Conservation (phyloP, 2,113 vertebrate genomes). For the Indicator maculatus region DNA sequence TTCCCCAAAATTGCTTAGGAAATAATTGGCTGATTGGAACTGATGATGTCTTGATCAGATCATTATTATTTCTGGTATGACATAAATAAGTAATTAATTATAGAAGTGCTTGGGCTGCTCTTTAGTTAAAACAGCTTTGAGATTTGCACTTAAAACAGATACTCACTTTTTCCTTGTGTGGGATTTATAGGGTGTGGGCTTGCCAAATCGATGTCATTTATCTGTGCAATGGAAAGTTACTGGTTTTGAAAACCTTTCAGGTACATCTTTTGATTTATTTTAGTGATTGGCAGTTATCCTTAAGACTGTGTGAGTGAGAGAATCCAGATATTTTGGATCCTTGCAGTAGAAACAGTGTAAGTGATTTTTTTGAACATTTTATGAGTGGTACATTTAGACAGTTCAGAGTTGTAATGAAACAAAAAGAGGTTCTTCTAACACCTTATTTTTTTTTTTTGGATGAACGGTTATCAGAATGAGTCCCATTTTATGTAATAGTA, state of each 20-base stretch:
- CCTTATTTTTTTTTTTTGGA: neutral
- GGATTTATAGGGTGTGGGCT: neutral
- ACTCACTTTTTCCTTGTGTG: neutral
- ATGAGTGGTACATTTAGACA: neutral
- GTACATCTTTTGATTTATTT: constrained; percentile 3
- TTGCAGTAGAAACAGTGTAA: neutral
- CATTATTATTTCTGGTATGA: constrained; percentile 48
- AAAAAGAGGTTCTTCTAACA: neutral
- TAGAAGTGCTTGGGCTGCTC: neutral
- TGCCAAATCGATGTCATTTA: constrained; percentile 5
- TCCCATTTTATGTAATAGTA: neutral
- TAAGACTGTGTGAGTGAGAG: neutral
- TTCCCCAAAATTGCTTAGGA: constrained; percentile 40
- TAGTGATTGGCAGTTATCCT: neutral
- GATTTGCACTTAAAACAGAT: constrained; percentile 15
- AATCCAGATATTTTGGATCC: neutral
- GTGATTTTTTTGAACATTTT: neutral
- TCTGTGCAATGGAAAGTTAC: neutral
- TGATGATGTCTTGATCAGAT: constrained; percentile 47
- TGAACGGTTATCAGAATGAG: neutral
- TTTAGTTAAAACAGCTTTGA: constrained; percentile 14
- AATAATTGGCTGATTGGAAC: constrained; percentile 46
- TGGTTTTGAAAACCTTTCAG: neutral
- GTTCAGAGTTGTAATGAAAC: neutral
- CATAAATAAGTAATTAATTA: constrained; percentile 55